Evolutionary conservation across 2,888 invertebrate genomes (phyloP), one percentile per base, ranked within the genome.

Genomic region (Helobdella robusta): DNA sequence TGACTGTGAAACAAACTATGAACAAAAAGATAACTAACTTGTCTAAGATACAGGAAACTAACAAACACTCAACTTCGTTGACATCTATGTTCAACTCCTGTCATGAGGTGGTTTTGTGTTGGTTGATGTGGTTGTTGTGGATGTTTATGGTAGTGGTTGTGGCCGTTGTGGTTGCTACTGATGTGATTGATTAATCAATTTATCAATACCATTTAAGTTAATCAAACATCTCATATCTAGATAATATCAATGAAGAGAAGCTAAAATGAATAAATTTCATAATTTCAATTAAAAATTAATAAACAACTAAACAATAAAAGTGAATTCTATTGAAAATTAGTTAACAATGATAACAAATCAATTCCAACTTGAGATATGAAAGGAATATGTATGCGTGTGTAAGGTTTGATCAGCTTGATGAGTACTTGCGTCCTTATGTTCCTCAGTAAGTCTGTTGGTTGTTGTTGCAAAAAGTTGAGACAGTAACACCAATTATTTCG

Each of bases 341-440:
- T n/a, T n/a, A n/a, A n/a, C n/a, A n/a, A n/a, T n/a, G n/a, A n/a
- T n/a, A n/a, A n/a, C n/a, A n/a, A n/a, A n/a, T n/a, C n/a, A n/a
- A n/a, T n/a, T n/a, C 64, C 25, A 20, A 80, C 80, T 75, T 89
- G 89, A 44, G 97, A 94, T 78, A 99, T 93, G 79, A 95, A 97
- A 4, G 92, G 91, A 79, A 99, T 93, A 77, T 93, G 91, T 74
- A 98, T 97, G 76, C 92, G 86, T 56, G 95, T 98, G 81, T 99
- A 98, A 0, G 98, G 98, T 67, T 90, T 90, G 74, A 98, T 97
- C 70, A 98, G 82, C 79, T 95, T 94, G 70, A 97, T 92, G 67
- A 98, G 83, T 69, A 98, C 97, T 83, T 97, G 89, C 2, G 95
- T 97, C 72, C 97, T 84, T 75, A 98, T 95, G 81, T 98, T 98